Percentiles rank a stretch among this genome's conserved stretches.
Evolutionary conservation across 2,888 invertebrate species (phyloP).

Genomic region (Agrotis exclamationis): DNA sequence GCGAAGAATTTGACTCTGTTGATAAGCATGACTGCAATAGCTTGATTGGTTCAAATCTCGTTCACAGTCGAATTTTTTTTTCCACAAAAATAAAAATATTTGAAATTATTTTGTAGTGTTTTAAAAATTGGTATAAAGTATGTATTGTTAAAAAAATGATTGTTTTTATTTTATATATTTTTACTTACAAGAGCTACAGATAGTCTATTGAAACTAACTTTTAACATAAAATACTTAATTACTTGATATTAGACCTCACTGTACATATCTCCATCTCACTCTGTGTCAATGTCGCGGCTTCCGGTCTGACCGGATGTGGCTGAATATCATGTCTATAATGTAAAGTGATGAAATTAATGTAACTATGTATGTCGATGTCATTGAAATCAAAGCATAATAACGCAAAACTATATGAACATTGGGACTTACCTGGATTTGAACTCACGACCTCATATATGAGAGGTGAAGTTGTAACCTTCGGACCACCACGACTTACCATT

Average conservation of each 20-base stretch:
- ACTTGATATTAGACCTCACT: neutral
- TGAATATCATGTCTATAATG: slow-evolving; percentile 5
- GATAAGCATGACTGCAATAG: no score
- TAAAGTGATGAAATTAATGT: slow-evolving; percentile 8
- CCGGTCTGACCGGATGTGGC: slow-evolving; percentile 5
- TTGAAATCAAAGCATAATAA: neutral
- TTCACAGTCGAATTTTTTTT: no score
- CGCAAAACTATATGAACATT: neutral
- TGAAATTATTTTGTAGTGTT: no score
- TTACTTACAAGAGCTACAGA: slow-evolving; percentile 7
- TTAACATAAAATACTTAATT: neutral
- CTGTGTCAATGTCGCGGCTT: neutral
- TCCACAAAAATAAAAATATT: no score
- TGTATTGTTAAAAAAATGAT: neutral
- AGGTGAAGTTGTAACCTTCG: no score
- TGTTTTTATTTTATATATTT: slow-evolving; percentile 6
- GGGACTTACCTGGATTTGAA: no score
- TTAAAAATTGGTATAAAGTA: no score
- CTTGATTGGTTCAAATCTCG: no score
- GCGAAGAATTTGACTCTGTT: no score
- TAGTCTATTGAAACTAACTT: neutral
- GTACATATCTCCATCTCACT: slow-evolving; percentile 11
- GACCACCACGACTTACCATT: no score
- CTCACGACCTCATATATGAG: no score
- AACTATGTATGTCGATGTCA: neutral